phyloP scores from a whole-genome alignment of 2,888 invertebrate genomes.

The Acronicta leporina region DNA sequence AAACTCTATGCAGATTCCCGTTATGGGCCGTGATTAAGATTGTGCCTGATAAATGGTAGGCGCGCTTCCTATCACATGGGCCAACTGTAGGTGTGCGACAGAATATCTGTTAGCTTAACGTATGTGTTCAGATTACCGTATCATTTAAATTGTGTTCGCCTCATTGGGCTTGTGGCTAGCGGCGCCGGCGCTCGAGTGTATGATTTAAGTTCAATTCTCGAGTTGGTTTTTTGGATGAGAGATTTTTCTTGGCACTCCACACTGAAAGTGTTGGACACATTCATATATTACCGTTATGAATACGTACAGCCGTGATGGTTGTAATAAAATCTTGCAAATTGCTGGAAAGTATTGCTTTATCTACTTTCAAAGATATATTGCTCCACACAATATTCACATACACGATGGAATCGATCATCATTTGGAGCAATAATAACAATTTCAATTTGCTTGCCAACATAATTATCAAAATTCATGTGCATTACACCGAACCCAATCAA shows the following conservation, averaged over 20 bases:
- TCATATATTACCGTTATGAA: too few relatives aligned
- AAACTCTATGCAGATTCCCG: conserved; percentile 47
- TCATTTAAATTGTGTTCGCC: conserved; percentile 45
- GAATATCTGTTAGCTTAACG: conserved; percentile 48
- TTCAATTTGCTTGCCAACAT: conserved; percentile 26
- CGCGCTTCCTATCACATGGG: conserved; percentile 35
- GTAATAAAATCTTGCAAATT: neutral
- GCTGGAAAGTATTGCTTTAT: too few relatives aligned
- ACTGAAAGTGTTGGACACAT: too few relatives aligned
- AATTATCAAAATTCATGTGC: conserved; percentile 48
- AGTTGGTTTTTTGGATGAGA: neutral
- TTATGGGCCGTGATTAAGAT: conserved; percentile 45
- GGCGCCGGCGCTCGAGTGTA: neutral
- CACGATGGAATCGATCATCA: conserved; percentile 17
- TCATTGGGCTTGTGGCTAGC: conserved; percentile 31
- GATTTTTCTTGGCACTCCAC: too few relatives aligned
- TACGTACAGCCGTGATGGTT: neutral
- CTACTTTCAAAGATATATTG: conserved; percentile 4
- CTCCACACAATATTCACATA: conserved; percentile 8
- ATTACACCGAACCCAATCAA: conserved; percentile 76
- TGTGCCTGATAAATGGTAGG: conserved; percentile 43
- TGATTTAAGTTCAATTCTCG: neutral
- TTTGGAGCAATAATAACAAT: conserved; percentile 28
- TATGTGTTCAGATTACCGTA: conserved; percentile 49
- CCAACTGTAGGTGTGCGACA: conserved; percentile 43